phyloP scores from a whole-genome alignment of 2,888 invertebrate genomes.

The Frankliniella intonsa region DNA sequence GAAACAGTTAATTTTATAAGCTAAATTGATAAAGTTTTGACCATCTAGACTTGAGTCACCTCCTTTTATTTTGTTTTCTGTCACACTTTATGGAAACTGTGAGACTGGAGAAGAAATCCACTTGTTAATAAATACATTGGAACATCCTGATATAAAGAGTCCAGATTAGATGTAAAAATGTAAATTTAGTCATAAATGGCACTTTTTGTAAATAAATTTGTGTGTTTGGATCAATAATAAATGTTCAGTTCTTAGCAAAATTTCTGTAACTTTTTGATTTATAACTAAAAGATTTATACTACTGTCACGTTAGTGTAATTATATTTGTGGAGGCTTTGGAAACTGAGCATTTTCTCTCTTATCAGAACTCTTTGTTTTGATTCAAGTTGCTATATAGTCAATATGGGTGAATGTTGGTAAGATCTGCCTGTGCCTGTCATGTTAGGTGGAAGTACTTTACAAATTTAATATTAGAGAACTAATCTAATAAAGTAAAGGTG shows the following conservation, averaged over 20 bases:
- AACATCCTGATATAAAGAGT: conserved; percentile 19
- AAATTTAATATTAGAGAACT: no score
- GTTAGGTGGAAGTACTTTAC: no score
- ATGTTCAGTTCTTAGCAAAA: neutral
- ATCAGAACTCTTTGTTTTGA: no score
- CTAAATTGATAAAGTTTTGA: conserved; percentile 13
- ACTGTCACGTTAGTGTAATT: neutral
- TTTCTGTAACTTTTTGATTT: neutral
- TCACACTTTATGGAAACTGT: neutral
- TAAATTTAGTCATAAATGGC: conserved; percentile 8
- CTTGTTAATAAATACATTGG: conserved; percentile 3
- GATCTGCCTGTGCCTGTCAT: neutral
- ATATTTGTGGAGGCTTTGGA: no score
- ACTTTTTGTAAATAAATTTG: conserved; percentile 19
- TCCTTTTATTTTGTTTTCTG: neutral
- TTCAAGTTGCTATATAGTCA: no score
- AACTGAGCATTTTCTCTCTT: no score
- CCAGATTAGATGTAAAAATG: conserved; percentile 22
- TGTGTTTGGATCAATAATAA: conserved; percentile 2
- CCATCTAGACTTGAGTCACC: neutral
- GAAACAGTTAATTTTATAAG: neutral
- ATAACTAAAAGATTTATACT: neutral
- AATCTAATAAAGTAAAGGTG: no score
- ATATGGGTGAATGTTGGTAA: neutral
- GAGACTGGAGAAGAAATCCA: conserved; percentile 24